Evolutionary conservation across 2,888 invertebrate genomes (phyloP).

Genomic region (Coleophora deauratella): DNA sequence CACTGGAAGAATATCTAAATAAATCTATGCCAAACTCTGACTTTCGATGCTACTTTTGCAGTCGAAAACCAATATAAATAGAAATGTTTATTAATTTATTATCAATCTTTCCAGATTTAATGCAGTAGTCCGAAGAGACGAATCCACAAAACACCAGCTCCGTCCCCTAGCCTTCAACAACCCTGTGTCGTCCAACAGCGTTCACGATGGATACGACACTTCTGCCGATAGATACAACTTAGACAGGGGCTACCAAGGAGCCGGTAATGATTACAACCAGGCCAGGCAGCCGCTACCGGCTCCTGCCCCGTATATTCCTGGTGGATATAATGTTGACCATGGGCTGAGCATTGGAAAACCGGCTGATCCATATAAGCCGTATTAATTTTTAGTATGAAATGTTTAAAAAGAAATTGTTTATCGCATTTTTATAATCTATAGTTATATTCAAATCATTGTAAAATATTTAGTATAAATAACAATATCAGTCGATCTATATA

Average conservation of each 20-base stretch:
- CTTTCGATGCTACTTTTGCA: no score
- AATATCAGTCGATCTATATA: no score
- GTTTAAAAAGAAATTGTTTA: background rate
- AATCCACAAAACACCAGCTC: constrained; percentile 34
- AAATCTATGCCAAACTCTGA: no score
- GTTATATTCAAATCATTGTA: no score
- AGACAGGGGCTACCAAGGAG: constrained; percentile 8
- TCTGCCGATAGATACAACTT: constrained; percentile 16
- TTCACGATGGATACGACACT: constrained; percentile 18
- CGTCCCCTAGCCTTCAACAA: constrained; percentile 21
- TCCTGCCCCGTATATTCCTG: constrained; percentile 22
- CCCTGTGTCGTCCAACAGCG: constrained; percentile 17
- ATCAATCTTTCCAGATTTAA: constrained; percentile 43
- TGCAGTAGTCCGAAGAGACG: constrained; percentile 48
- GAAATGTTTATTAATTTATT: no score
- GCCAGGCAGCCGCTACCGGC: constrained; percentile 13
- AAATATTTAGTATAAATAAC: no score
- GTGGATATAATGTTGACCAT: constrained; percentile 40
- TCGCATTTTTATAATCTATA: no score
- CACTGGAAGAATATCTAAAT: no score
- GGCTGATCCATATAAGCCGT: constrained; percentile 4
- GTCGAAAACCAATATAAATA: no score
- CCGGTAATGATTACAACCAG: background rate
- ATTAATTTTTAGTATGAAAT: constrained; percentile 1
- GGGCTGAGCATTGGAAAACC: constrained; percentile 13